Conservation (phyloP, 2,888 invertebrate species). For the Drosophila kanekoi region DNA sequence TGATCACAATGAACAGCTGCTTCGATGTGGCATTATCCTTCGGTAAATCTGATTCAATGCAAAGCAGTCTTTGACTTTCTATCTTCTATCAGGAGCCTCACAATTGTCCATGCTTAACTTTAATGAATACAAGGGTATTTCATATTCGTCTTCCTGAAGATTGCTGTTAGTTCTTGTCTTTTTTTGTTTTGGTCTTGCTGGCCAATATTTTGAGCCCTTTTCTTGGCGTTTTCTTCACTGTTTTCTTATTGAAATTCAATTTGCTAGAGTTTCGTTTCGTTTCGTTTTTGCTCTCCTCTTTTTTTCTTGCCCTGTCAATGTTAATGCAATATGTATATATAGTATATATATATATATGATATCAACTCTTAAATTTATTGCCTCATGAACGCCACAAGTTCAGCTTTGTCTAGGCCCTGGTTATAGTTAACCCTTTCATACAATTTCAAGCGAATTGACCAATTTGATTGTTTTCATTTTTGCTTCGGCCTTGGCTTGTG, state of each 20-base stretch:
- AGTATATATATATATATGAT: slow-evolving; percentile 8
- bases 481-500: slow-evolving; percentile 22
- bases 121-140: too few relatives aligned
- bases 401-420: slow-evolving; percentile 45
- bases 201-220: slow-evolving; percentile 66
- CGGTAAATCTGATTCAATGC: too few relatives aligned
- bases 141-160: too few relatives aligned
- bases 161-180: not conserved
- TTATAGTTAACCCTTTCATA: slow-evolving; percentile 61
- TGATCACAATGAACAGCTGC: too few relatives aligned
- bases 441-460: slow-evolving; percentile 58
- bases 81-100: too few relatives aligned
- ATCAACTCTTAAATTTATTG: slow-evolving; percentile 19
- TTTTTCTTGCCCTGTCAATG: slow-evolving; percentile 33
- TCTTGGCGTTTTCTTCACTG: slow-evolving; percentile 57
- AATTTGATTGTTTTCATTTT: slow-evolving; percentile 63
- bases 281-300: slow-evolving; percentile 22
- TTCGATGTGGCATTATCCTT: too few relatives aligned
- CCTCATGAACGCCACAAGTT: slow-evolving; percentile 59
- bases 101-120: too few relatives aligned
- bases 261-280: slow-evolving; percentile 62
- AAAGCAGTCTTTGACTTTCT: too few relatives aligned
- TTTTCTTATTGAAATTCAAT: slow-evolving; percentile 81
- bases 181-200: slow-evolving; percentile 37
- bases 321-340: slow-evolving; percentile 34